A percentile compares a stretch with the other conserved stretches of the same genome.
Conservation (phyloP, 2,888 invertebrate species). For the Cecidostiba fungosa region DNA sequence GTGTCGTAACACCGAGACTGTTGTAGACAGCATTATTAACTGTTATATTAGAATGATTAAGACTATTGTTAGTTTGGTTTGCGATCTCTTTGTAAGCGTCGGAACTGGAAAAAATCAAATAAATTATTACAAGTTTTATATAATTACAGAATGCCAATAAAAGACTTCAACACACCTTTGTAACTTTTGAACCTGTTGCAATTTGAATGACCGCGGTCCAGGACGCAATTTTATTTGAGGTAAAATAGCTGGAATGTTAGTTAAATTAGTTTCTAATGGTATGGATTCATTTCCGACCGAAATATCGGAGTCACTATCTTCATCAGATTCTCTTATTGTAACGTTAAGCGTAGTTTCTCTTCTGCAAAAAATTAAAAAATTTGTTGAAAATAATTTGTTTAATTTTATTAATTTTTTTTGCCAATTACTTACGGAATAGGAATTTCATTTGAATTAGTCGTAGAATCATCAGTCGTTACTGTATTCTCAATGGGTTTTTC, state of each 20-base stretch:
- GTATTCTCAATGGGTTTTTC: conserved; percentile 38
- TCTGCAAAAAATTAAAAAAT: conserved; percentile 50
- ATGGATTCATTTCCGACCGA: conserved; percentile 74
- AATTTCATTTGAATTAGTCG: conserved; percentile 37
- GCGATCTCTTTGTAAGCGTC: conserved; percentile 11
- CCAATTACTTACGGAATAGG: conserved; percentile 27
- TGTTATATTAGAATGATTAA: conserved; percentile 28
- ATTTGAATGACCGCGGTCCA: conserved; percentile 73
- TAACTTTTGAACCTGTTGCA: conserved; percentile 65
- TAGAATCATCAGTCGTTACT: conserved; percentile 41
- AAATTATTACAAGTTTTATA: not conserved
- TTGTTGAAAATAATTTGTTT: not conserved
- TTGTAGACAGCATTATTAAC: not conserved
- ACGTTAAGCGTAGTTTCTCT: conserved; percentile 47
- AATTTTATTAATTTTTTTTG: not conserved
- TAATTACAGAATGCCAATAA: not conserved
- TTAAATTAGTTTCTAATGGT: conserved; percentile 34
- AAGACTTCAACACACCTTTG: conserved; percentile 45
- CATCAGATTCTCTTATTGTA: conserved; percentile 59
- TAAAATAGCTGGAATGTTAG: conserved; percentile 39
- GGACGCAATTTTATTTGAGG: conserved; percentile 67
- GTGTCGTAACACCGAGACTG: not conserved
- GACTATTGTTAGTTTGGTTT: not conserved
- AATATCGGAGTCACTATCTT: conserved; percentile 74
- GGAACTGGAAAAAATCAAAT: conserved; percentile 29